Evolutionary conservation across 2,797 vertebrate genomes (phyloP).

Genomic region (Gambelia wislizenii): DNA sequence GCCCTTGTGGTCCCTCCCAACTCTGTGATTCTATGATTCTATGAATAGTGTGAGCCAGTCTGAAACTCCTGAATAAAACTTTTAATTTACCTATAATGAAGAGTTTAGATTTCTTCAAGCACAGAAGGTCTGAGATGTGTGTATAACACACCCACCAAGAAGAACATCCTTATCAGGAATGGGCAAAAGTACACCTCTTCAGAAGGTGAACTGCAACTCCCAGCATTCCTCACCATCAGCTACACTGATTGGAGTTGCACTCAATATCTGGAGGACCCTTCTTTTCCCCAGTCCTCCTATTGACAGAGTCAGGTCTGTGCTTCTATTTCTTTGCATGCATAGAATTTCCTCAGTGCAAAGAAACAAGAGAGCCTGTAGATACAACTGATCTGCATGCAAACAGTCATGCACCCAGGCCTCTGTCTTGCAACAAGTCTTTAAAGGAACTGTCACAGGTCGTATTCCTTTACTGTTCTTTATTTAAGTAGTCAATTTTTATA

Average conservation of each 20-base stretch:
- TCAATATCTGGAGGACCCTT: neutral
- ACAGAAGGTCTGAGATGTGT: neutral
- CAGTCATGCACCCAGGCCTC: neutral
- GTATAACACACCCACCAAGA: too few relatives aligned
- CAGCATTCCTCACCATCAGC: neutral
- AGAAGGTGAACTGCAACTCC: too few relatives aligned
- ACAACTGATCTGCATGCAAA: neutral
- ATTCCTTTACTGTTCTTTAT: conserved; percentile 20
- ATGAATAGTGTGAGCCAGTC: neutral
- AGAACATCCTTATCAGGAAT: neutral
- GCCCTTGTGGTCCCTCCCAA: too few relatives aligned
- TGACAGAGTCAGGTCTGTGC: neutral
- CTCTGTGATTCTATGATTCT: too few relatives aligned
- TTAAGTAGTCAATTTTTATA: neutral
- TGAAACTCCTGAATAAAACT: neutral
- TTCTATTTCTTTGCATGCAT: neutral
- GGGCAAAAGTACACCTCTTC: too few relatives aligned
- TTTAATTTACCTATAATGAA: too few relatives aligned
- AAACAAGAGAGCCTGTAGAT: neutral
- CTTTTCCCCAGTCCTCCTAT: neutral
- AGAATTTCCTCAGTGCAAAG: neutral
- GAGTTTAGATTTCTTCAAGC: neutral
- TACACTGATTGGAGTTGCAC: neutral
- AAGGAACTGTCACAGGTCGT: neutral
- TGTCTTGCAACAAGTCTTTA: neutral